Evolutionary conservation across 2,113 vertebrate species (phyloP).

Genomic region (Otolemur garnettii): DNA sequence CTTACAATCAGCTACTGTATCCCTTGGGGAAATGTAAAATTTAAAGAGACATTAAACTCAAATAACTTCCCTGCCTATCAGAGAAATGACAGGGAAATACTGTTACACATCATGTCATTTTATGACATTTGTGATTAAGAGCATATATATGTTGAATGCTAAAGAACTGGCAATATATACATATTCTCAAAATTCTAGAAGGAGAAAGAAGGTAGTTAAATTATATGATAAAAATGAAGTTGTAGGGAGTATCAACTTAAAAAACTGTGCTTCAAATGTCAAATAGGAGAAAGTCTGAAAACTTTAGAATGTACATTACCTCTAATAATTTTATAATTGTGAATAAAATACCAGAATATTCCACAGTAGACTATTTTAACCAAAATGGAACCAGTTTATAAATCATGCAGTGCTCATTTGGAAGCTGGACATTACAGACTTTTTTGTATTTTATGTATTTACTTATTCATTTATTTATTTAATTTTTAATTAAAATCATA

Average conservation of each 20-base stretch:
- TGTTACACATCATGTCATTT: slow-evolving; percentile 40
- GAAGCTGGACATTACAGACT: background rate
- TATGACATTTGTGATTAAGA: slow-evolving; percentile 62
- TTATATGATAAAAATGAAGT: background rate
- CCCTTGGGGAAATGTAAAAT: slow-evolving; percentile 60
- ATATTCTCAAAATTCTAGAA: background rate
- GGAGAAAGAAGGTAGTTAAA: background rate
- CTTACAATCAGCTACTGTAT: background rate
- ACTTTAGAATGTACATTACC: background rate
- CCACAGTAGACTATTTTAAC: background rate
- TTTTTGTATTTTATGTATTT: no score
- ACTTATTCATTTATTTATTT: no score
- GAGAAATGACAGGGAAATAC: slow-evolving; percentile 46
- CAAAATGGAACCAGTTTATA: background rate
- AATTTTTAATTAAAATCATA: no score
- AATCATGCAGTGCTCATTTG: background rate
- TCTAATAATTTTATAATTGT: background rate
- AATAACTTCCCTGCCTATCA: slow-evolving; percentile 58
- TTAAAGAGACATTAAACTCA: slow-evolving; percentile 62
- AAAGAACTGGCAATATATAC: slow-evolving; percentile 5
- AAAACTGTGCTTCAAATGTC: background rate
- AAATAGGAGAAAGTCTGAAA: slow-evolving; percentile 20
- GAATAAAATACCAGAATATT: background rate
- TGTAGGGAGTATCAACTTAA: background rate
- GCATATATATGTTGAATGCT: slow-evolving; percentile 33